Percentiles rank a stretch among this genome's conserved stretches.
Conservation (phyloP, 2,888 invertebrate species). For the Cyclophora albipunctata region DNA sequence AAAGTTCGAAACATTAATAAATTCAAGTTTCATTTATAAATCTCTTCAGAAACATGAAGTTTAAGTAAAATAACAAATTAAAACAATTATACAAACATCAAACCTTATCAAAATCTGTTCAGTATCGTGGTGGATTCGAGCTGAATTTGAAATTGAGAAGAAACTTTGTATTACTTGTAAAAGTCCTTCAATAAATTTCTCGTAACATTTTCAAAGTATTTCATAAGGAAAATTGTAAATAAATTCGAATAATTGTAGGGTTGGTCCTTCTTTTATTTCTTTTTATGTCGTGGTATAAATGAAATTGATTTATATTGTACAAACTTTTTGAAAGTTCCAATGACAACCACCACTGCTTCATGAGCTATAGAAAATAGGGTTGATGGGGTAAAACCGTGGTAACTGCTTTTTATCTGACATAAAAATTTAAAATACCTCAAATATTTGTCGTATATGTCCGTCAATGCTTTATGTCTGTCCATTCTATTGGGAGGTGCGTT, state of each 20-base stretch:
- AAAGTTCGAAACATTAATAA: no score
- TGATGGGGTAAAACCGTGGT: no score
- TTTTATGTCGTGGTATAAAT: no score
- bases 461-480: no score
- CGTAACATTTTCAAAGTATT: slow-evolving; percentile 49
- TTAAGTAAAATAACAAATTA: slow-evolving; percentile 6
- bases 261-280: slow-evolving; percentile 9
- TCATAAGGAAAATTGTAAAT: slow-evolving; percentile 60
- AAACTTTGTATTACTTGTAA: slow-evolving; percentile 47
- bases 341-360: no score
- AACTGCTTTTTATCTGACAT: no score
- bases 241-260: slow-evolving; percentile 34
- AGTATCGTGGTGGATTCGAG: slow-evolving; percentile 14
- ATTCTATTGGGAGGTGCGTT: no score
- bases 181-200: slow-evolving; percentile 54
- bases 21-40: not conserved
- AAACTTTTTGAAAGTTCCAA: no score
- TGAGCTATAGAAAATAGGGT: no score
- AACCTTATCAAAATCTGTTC: slow-evolving; percentile 26
- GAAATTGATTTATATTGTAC: no score
- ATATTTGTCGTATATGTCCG: no score
- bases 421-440: no score
- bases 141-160: slow-evolving; percentile 25
- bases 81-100: slow-evolving; percentile 18
- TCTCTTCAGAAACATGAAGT: not conserved